These are phyloP conservation scores for Drosophila trichaetosa DNA, from an alignment of 2,888 invertebrate genomes.

Conservation along the genomic window DNA sequence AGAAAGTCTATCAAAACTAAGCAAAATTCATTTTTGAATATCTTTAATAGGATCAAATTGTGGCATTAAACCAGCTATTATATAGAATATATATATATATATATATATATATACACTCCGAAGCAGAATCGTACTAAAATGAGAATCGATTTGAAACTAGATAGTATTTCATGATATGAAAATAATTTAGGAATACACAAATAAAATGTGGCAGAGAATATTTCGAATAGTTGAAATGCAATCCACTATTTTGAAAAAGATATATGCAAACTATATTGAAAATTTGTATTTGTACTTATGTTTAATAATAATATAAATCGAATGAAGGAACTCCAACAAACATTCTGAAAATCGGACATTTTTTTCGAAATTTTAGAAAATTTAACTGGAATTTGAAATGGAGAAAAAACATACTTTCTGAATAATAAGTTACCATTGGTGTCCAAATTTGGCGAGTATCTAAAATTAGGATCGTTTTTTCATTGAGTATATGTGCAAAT, in stretches of 20 bases:
- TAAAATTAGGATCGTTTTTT: neutral
- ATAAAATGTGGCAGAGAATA: no score
- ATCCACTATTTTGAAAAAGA: neutral
- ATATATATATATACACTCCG: neutral
- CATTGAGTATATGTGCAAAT: neutral
- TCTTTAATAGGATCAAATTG: neutral
- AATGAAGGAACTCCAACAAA: neutral
- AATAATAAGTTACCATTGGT: neutral
- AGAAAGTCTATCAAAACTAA: neutral
- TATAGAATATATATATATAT: no score
- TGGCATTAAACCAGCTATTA: neutral
- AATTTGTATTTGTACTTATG: neutral
- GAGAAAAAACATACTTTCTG: neutral
- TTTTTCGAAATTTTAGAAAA: fast-evolving
- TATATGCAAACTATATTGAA: neutral
- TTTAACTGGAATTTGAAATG: neutral
- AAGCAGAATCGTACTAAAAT: neutral
- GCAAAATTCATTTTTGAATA: neutral
- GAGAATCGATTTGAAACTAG: neutral
- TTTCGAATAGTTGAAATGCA: neutral
- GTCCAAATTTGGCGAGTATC: neutral
- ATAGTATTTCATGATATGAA: no score
- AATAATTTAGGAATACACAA: neutral
- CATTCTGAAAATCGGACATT: fast-evolving
- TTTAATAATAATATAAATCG: neutral